phyloP scores from a whole-genome alignment of 2,888 invertebrate species.

The Amphipoea oculea region DNA sequence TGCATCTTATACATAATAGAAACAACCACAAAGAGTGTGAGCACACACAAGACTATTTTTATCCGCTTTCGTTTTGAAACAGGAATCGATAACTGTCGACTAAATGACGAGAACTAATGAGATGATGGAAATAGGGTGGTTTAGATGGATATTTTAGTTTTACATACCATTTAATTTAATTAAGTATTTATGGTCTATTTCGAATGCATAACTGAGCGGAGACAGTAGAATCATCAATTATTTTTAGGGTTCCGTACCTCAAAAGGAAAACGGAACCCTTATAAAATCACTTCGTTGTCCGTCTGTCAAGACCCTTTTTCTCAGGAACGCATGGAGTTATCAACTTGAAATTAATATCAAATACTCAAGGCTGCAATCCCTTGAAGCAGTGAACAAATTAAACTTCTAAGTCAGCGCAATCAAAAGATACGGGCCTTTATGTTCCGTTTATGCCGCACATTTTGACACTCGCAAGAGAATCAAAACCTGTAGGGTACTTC shows the following conservation, averaged over 20 bases:
- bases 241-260: neutral
- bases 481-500: too few relatives aligned
- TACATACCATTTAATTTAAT: neutral
- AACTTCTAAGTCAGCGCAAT: too few relatives aligned
- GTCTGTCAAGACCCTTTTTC: too few relatives aligned
- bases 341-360: too few relatives aligned
- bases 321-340: too few relatives aligned
- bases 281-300: too few relatives aligned
- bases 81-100: conserved; percentile 42
- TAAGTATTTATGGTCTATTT: neutral
- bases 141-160: neutral
- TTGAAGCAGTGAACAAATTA: too few relatives aligned
- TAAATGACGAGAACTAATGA: conserved; percentile 41
- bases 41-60: conserved; percentile 34
- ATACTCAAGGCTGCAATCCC: too few relatives aligned
- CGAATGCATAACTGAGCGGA: neutral
- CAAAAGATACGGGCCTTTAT: too few relatives aligned
- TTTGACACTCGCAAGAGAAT: too few relatives aligned
- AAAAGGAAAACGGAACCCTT: too few relatives aligned
- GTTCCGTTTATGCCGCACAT: too few relatives aligned
- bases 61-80: conserved; percentile 19
- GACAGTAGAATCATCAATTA: neutral
- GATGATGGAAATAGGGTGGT: conserved; percentile 17
- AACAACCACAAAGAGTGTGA: conserved; percentile 15
- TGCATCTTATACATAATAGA: conserved; percentile 41